These are phyloP conservation scores for Lutraria lutraria DNA, from an alignment of 2,888 invertebrate species.

Conservation along the genomic window DNA sequence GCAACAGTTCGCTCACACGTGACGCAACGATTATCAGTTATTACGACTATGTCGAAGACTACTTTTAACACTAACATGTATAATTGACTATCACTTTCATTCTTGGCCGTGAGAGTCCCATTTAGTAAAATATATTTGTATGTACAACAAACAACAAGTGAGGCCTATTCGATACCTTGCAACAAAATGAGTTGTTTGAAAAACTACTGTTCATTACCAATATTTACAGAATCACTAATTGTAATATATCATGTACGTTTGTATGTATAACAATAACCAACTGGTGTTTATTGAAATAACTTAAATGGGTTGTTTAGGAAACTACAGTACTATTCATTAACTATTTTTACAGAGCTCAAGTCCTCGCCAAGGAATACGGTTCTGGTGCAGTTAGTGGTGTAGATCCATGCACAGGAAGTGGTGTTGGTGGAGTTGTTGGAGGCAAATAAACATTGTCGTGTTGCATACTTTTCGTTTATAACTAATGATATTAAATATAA, in stretches of 20 bases:
- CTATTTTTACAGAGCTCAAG: slow-evolving; percentile 29
- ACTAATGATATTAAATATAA: background rate
- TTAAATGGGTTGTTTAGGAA: background rate
- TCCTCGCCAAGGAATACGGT: slow-evolving; percentile 8
- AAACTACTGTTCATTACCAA: no score
- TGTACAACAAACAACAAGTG: no score
- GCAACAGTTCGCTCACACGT: background rate
- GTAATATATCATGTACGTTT: background rate
- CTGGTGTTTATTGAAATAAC: background rate
- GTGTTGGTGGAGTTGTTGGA: background rate
- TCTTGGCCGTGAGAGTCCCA: no score
- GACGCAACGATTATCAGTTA: background rate
- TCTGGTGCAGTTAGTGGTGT: background rate
- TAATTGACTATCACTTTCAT: no score
- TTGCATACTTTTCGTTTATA: background rate
- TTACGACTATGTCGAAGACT: background rate
- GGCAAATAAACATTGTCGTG: background rate
- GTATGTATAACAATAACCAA: background rate
- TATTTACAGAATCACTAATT: background rate
- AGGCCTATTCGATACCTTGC: no score
- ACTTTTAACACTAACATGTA: background rate
- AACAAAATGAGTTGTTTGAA: no score
- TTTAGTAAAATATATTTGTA: no score
- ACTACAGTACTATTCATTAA: no score
- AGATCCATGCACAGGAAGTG: slow-evolving; percentile 30